Conservation (phyloP, 2,888 invertebrate genomes). For the Embidobia sp. region DNA sequence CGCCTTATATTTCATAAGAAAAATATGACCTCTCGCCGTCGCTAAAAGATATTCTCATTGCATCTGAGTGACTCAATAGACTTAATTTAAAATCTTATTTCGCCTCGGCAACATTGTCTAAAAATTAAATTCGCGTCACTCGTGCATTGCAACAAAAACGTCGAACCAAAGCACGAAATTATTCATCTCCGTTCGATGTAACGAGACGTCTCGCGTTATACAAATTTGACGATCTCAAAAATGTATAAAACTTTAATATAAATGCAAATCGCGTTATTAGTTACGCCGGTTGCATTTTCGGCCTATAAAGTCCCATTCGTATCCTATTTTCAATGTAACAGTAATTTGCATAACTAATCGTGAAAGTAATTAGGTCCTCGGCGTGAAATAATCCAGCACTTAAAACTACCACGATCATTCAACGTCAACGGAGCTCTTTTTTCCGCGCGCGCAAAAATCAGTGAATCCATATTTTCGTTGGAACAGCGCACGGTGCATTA, state of each 20-base stretch:
- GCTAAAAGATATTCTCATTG: conserved; percentile 3
- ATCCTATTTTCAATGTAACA: conserved; percentile 15
- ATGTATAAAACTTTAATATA: conserved; percentile 25
- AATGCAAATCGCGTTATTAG: conserved; percentile 28
- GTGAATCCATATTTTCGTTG: conserved; percentile 46
- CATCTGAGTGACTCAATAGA: background rate
- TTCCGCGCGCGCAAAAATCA: conserved; percentile 29
- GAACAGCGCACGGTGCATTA: conserved; percentile 46
- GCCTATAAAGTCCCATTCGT: conserved; percentile 8
- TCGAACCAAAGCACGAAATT: too few relatives aligned
- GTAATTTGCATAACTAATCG: conserved; percentile 38
- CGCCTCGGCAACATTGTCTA: background rate
- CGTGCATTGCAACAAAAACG: too few relatives aligned
- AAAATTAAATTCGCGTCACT: conserved; percentile 12
- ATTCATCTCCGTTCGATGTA: background rate
- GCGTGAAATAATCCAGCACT: conserved; percentile 29
- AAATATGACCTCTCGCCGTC: conserved; percentile 8
- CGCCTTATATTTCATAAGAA: conserved; percentile 19
- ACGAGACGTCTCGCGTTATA: background rate
- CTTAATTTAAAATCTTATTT: conserved; percentile 3
- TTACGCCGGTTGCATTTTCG: conserved; percentile 13
- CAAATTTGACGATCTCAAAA: background rate
- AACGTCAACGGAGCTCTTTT: conserved; percentile 20
- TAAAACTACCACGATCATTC: conserved; percentile 31
- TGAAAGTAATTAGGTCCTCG: conserved; percentile 23